Evolutionary conservation across 92 coral and sea anemone genomes (phyloP).

Genomic region (Actinostola sp.): DNA sequence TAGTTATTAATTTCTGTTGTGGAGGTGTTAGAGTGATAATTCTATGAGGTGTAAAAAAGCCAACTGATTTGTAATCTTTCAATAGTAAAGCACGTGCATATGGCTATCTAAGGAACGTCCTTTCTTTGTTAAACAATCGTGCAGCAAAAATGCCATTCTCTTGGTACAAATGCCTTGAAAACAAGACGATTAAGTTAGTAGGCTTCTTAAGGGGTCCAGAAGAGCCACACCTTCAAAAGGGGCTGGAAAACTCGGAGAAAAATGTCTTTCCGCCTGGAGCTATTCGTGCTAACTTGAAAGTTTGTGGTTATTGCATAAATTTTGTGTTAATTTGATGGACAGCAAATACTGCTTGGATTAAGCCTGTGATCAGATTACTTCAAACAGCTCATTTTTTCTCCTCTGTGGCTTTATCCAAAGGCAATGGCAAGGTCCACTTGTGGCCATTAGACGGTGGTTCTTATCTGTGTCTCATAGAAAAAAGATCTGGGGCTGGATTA

Average conservation of each 20-base stretch:
- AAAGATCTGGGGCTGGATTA: slow-evolving; percentile 11
- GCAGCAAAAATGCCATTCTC: not conserved
- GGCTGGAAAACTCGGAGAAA: not conserved
- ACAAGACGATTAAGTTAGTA: not conserved
- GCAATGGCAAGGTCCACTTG: slow-evolving; percentile 11
- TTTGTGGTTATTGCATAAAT: slow-evolving; percentile 31
- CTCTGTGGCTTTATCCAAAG: slow-evolving; percentile 12
- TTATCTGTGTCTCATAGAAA: slow-evolving; percentile 19
- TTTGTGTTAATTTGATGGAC: slow-evolving; percentile 26
- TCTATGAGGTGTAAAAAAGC: slow-evolving; percentile 10
- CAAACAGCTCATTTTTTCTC: not conserved
- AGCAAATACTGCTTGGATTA: slow-evolving; percentile 13
- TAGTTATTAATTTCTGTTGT: not conserved
- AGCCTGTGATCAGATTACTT: slow-evolving; percentile 30
- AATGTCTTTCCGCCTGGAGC: not conserved
- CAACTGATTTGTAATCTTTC: slow-evolving; percentile 31
- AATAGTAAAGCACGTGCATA: slow-evolving; percentile 28
- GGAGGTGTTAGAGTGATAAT: slow-evolving; percentile 5
- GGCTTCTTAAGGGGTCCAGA: not conserved
- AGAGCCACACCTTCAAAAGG: slow-evolving; percentile 22
- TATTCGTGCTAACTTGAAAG: not conserved
- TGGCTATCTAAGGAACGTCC: slow-evolving; percentile 29
- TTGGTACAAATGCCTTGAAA: not conserved
- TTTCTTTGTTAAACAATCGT: slow-evolving; percentile 18
- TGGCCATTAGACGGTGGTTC: not conserved